A percentile compares a stretch with the other conserved stretches of the same genome.
These are phyloP conservation scores for Calameuta filiformis DNA, from an alignment of 2,888 invertebrate genomes.

Conservation along the genomic window DNA sequence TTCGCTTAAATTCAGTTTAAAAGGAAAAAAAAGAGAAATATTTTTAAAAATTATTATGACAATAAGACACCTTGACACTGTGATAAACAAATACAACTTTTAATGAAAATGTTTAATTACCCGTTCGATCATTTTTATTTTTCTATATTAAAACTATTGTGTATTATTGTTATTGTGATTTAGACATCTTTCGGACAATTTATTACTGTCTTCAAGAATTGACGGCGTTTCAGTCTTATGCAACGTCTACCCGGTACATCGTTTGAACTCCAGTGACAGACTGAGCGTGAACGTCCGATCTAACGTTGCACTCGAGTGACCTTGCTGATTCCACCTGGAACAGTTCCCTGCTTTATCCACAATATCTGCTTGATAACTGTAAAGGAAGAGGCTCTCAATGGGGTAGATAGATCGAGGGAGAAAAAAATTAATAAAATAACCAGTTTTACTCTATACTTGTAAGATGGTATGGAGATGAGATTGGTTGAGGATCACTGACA, in stretches of 20 bases:
- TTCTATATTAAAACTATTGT: neutral
- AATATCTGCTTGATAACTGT: conserved; percentile 60
- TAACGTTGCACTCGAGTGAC: conserved; percentile 60
- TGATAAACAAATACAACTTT: neutral
- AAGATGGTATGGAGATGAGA: neutral
- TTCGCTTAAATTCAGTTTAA: neutral
- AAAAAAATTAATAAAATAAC: neutral
- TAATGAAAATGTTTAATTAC: neutral
- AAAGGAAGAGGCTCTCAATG: conserved; percentile 59
- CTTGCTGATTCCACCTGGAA: conserved; percentile 57
- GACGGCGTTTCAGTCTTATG: neutral
- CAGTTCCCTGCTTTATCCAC: conserved; percentile 60
- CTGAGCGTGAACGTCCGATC: conserved; percentile 24
- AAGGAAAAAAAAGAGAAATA: neutral
- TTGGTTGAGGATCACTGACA: conserved; percentile 33
- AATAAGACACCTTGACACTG: neutral
- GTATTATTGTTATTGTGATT: neutral
- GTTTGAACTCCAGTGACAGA: conserved; percentile 24
- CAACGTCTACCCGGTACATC: conserved; percentile 15
- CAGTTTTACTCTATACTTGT: neutral
- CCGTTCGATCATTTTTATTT: neutral
- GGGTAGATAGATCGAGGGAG: neutral
- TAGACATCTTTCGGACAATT: neutral
- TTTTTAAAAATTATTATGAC: neutral
- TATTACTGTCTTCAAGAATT: neutral